These are phyloP conservation scores for Psettodes erumei DNA, from an alignment of 2,113 vertebrate genomes.

Conservation along the genomic window DNA sequence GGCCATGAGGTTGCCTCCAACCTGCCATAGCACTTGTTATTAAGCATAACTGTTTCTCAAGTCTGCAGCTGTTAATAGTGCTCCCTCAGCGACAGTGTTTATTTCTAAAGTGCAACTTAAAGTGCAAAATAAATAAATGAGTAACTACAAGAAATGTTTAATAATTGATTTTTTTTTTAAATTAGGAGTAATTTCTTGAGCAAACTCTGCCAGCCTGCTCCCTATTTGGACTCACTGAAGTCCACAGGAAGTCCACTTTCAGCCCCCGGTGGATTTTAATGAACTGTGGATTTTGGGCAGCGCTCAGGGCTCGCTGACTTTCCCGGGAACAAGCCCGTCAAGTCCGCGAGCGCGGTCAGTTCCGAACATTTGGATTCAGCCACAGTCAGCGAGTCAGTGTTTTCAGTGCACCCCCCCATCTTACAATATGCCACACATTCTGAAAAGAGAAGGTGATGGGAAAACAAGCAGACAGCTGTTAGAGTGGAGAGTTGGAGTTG, in stretches of 20 bases:
- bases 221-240: neutral
- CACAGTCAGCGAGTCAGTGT: slow-evolving; percentile 39
- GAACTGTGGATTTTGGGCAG: neutral
- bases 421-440: slow-evolving; percentile 54
- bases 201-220: neutral
- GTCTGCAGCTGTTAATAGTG: too few relatives aligned
- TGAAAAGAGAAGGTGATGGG: slow-evolving; percentile 62
- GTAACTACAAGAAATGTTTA: too few relatives aligned
- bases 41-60: neutral
- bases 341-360: neutral
- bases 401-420: slow-evolving; percentile 26
- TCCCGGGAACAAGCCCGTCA: neutral
- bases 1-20: neutral
- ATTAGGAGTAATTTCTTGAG: neutral
- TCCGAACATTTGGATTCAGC: neutral
- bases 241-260: neutral
- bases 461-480: slow-evolving; percentile 66
- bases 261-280: neutral
- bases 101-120: too few relatives aligned
- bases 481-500: slow-evolving; percentile 60
- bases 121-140: too few relatives aligned
- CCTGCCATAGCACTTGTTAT: neutral
- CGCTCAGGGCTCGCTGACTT: neutral
- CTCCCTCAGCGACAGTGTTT: too few relatives aligned
- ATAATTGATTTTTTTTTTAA: too few relatives aligned